Evolutionary conservation across 2,797 vertebrate species (phyloP).

Genomic region (Artibeus jamaicensis): DNA sequence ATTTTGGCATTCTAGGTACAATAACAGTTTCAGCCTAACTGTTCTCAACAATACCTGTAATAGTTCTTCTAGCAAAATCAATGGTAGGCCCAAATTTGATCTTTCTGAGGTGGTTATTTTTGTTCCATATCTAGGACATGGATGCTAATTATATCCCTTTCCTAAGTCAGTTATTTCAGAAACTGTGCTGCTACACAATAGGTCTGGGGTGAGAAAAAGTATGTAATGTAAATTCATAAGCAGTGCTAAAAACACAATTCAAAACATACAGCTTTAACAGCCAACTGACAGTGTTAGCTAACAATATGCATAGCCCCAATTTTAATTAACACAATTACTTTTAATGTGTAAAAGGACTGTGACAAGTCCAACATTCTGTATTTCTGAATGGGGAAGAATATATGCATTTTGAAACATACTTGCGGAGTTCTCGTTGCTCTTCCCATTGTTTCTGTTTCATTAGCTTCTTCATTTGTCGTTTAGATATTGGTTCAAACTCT

Average conservation of each 20-base stretch:
- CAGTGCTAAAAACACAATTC: background rate
- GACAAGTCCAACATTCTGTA: background rate
- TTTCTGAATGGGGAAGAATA: background rate
- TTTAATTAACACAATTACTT: background rate
- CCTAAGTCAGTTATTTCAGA: constrained; percentile 1
- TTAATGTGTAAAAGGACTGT: background rate
- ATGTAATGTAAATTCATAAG: background rate
- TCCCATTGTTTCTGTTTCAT: constrained; percentile 96
- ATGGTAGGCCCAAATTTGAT: background rate
- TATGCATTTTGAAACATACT: constrained; percentile 81
- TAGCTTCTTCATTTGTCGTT: constrained; percentile 93
- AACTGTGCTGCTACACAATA: background rate
- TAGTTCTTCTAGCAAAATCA: background rate
- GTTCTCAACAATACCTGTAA: background rate
- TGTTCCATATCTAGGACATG: background rate
- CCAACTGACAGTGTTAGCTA: background rate
- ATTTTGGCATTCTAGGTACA: background rate
- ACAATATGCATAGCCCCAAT: background rate
- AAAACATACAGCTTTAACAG: background rate
- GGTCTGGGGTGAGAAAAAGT: background rate
- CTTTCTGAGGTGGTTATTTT: constrained; percentile 10
- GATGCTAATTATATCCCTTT: background rate
- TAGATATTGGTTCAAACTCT: constrained; percentile 85
- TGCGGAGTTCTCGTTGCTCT: constrained; percentile 92
- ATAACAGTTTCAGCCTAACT: background rate